These are phyloP conservation scores for Molanna angustata DNA, from an alignment of 2,888 invertebrate genomes.

Conservation along the genomic window DNA sequence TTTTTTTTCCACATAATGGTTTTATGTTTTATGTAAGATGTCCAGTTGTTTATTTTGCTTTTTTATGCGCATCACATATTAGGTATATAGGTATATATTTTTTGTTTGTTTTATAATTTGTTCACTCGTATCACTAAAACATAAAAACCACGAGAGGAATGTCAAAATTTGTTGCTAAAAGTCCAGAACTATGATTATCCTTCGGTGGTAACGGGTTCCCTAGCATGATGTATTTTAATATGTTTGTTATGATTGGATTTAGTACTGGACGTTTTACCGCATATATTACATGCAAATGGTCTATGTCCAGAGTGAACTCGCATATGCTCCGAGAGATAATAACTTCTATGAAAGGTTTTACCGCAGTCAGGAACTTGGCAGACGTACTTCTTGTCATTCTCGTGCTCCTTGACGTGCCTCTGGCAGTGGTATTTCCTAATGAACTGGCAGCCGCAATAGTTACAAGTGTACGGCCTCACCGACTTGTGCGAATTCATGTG, in stretches of 20 bases:
- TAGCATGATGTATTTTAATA: constrained; percentile 83
- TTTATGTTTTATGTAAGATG: too few relatives aligned
- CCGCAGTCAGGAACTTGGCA: constrained; percentile 73
- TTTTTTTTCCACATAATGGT: too few relatives aligned
- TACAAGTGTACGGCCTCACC: constrained; percentile 82
- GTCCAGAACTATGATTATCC: constrained; percentile 47
- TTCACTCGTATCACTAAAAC: too few relatives aligned
- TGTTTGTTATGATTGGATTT: constrained; percentile 91
- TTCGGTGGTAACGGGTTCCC: constrained; percentile 84
- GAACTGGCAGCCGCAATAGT: constrained; percentile 86
- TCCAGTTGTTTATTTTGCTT: too few relatives aligned
- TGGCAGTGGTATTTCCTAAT: constrained; percentile 86
- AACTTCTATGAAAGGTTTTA: constrained; percentile 82
- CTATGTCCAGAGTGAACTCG: constrained; percentile 79
- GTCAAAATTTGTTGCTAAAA: constrained; percentile 4
- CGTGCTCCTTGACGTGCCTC: constrained; percentile 81
- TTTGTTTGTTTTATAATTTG: too few relatives aligned
- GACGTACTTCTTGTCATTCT: constrained; percentile 72
- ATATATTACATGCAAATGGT: constrained; percentile 82
- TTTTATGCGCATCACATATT: too few relatives aligned
- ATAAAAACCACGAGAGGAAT: constrained; percentile 7
- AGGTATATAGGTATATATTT: too few relatives aligned
- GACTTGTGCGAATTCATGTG: constrained; percentile 86
- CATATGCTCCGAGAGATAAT: constrained; percentile 85
- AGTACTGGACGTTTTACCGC: constrained; percentile 85